These are phyloP conservation scores for Sebastes cheni DNA, from an alignment of 2,797 vertebrate species.

Conservation along the genomic window DNA sequence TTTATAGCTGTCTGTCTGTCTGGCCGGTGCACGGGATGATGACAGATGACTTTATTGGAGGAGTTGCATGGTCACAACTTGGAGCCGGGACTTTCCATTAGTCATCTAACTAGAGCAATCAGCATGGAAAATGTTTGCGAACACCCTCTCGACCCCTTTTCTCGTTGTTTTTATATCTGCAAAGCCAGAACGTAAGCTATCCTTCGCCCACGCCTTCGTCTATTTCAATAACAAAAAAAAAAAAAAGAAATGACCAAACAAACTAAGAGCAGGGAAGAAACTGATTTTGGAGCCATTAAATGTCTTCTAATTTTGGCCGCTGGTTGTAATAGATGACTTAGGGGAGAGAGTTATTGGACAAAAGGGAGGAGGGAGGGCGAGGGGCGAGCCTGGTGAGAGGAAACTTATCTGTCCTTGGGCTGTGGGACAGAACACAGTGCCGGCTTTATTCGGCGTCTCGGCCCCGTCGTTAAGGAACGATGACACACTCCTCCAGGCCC, in stretches of 20 bases:
- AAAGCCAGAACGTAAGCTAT: constrained; percentile 29
- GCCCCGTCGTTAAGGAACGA: constrained; percentile 80
- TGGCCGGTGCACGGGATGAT: constrained; percentile 70
- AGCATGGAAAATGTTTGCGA: constrained; percentile 74
- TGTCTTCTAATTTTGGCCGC: constrained; percentile 37
- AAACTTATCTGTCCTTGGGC: constrained; percentile 81
- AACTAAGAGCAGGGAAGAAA: constrained; percentile 39
- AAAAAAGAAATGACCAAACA: constrained; percentile 33
- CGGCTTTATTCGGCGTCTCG: constrained; percentile 75
- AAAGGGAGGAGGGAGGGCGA: constrained; percentile 44
- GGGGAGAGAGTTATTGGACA: constrained; percentile 59
- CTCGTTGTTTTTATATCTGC: constrained; percentile 65
- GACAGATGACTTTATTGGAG: constrained; percentile 82
- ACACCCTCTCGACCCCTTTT: constrained; percentile 61
- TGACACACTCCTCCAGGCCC: constrained; percentile 82
- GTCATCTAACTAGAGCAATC: constrained; percentile 78
- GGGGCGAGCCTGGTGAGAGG: constrained; percentile 59
- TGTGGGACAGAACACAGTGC: constrained; percentile 79
- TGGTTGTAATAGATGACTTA: constrained; percentile 62
- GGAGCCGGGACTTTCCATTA: constrained; percentile 82
- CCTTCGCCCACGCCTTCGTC: constrained; percentile 31
- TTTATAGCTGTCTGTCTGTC: constrained; percentile 81
- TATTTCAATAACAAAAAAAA: constrained; percentile 39
- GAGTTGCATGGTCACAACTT: constrained; percentile 71
- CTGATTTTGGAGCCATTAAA: constrained; percentile 37